These are phyloP conservation scores for Scaptomyza flava DNA, from an alignment of 2,888 invertebrate genomes.

Conservation along the genomic window DNA sequence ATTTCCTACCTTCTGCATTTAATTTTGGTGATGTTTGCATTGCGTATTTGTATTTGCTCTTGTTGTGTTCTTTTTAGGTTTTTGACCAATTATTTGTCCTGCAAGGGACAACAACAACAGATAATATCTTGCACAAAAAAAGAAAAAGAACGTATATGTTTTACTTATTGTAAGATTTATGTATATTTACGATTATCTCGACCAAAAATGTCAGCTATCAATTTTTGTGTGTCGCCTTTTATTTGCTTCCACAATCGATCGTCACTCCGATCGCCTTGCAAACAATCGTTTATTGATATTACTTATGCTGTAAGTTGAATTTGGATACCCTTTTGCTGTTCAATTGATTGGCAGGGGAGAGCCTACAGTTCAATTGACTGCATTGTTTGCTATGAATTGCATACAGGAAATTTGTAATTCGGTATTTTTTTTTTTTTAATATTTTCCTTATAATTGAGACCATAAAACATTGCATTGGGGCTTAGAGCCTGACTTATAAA, in stretches of 20 bases:
- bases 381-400: slow-evolving; percentile 46
- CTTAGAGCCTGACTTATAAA: slow-evolving; percentile 16
- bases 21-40: slow-evolving; percentile 2
- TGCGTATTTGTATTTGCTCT: slow-evolving; percentile 40
- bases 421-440: slow-evolving; percentile 1
- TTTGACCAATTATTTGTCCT: slow-evolving; percentile 46
- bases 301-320: slow-evolving; percentile 8
- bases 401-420: slow-evolving; percentile 58
- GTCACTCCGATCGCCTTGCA: slow-evolving; percentile 33
- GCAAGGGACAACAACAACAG: slow-evolving; percentile 6
- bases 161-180: slow-evolving; percentile 32
- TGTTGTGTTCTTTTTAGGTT: slow-evolving; percentile 32
- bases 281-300: slow-evolving; percentile 18
- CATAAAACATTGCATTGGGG: slow-evolving; percentile 22
- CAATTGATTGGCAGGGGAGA: slow-evolving; percentile 20
- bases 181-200: slow-evolving; percentile 33
- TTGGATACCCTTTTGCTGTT: slow-evolving; percentile 34
- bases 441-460: slow-evolving; percentile 52
- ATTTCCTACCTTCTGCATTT: slow-evolving; percentile 11
- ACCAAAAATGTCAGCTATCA: slow-evolving; percentile 47
- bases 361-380: slow-evolving; percentile 37
- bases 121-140: slow-evolving; percentile 46
- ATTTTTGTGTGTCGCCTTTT: slow-evolving; percentile 23
- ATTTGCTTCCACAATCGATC: slow-evolving; percentile 62
- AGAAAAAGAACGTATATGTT: slow-evolving; percentile 9